Evolutionary conservation across 2,113 vertebrate species (phyloP), one percentile per base, ranked within the genome.

Genomic region (Zosterops japonicus): DNA sequence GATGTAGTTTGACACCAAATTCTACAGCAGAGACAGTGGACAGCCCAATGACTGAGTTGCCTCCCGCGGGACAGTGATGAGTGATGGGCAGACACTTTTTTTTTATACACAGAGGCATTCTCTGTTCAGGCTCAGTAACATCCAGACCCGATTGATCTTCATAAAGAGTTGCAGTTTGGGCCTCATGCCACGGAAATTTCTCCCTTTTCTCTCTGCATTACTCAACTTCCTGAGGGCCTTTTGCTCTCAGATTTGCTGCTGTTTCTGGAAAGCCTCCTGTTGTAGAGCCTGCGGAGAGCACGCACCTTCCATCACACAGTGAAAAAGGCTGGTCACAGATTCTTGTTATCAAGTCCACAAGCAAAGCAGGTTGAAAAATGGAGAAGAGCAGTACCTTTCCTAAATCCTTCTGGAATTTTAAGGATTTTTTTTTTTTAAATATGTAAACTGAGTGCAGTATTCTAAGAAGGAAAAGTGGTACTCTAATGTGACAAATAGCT

Each of bases 1-100:
- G 93, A 93, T 94, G 92, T 89, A 80, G 68, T 93, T 93, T 96
- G 92, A 96, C 92, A 95, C 85, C 60, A 84, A 49, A 67, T 94
- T 81, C 76, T 96, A 13, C 33, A 77, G 75, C 75, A 83, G 60
- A 85, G 91, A 25, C 59, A 27, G 39, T 56, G 85, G 95, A 44
- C 75, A 92, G 88, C 64, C 76, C 2, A 3, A 3, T 60, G 95
- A 28, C 64, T 50, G 88, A 56, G 64, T 5, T 90, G 70, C 61
- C 27, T 95, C 85, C 90, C 1, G 1, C 2, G 36, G 80, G 83
- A 90, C 61, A 57, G 92, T 0, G 1, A 50, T 71, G 93, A 90
- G 79, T 70, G 72, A 84, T 69, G 74, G 80, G 49, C 5, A 4
- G 69, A 11, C 0, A 0, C 41, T 29, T 60, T 65, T 39, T 39